Conservation (phyloP, 92 coral and sea anemone species). For the Porites cylindrica region DNA sequence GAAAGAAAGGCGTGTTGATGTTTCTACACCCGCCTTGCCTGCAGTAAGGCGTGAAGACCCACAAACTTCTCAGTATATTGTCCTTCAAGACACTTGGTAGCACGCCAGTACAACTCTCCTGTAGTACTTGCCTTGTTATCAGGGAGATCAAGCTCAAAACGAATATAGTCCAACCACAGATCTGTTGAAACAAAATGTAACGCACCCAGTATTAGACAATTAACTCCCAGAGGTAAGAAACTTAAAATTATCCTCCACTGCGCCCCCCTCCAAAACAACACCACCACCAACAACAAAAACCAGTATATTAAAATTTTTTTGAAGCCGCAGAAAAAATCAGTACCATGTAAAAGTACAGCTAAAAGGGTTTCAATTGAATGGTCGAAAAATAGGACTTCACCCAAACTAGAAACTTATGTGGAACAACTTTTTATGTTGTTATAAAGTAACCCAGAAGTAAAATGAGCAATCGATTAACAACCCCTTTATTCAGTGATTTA, state of each 20-base stretch:
- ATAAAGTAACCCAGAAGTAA: too few relatives aligned
- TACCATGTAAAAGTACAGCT: too few relatives aligned
- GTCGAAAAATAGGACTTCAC: too few relatives aligned
- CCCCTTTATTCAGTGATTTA: too few relatives aligned
- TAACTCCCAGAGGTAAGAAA: background rate
- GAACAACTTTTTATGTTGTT: too few relatives aligned
- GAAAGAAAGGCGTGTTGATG: background rate
- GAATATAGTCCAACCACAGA: slow-evolving; percentile 91
- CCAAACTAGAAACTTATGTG: too few relatives aligned
- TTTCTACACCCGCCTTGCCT: slow-evolving; percentile 60
- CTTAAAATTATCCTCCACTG: background rate
- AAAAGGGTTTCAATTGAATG: too few relatives aligned
- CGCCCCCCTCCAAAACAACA: too few relatives aligned
- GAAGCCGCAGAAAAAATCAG: too few relatives aligned
- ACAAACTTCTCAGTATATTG: slow-evolving; percentile 79
- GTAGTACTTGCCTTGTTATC: slow-evolving; percentile 67
- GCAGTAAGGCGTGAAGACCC: slow-evolving; percentile 82
- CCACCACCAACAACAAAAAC: too few relatives aligned
- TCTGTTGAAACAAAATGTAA: slow-evolving; percentile 49
- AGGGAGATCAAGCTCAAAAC: slow-evolving; percentile 74
- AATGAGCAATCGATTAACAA: too few relatives aligned
- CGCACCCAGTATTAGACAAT: background rate
- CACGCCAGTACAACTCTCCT: slow-evolving; percentile 95
- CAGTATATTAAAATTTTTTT: too few relatives aligned
- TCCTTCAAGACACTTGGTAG: slow-evolving; percentile 83